Conservation (phyloP, 2,888 invertebrate genomes). For the Drosophila differens region DNA sequence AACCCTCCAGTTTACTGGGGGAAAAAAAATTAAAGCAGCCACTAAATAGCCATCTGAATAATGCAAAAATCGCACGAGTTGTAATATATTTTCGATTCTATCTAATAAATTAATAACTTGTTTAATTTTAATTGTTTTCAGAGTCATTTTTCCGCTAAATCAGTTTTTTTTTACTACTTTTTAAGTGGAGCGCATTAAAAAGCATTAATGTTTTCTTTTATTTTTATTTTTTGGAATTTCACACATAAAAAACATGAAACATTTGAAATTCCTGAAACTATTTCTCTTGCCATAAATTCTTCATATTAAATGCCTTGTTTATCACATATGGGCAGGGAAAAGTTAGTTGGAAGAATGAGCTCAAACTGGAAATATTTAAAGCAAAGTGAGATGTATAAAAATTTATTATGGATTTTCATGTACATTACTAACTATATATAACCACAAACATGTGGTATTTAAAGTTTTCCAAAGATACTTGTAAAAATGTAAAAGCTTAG, state of each 20-base stretch:
- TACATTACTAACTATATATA: neutral
- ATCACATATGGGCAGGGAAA: neutral
- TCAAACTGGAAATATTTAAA: neutral
- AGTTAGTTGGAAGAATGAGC: neutral
- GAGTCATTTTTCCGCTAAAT: neutral
- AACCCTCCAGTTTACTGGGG: neutral
- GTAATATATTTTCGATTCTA: neutral
- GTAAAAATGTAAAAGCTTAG: neutral
- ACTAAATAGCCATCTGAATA: slow-evolving; percentile 17
- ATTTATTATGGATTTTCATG: neutral
- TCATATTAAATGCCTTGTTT: slow-evolving; percentile 11
- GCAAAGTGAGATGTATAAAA: neutral
- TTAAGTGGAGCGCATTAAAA: neutral
- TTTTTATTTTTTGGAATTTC: neutral
- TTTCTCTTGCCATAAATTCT: slow-evolving; percentile 4
- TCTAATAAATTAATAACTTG: neutral
- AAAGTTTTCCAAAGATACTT: neutral
- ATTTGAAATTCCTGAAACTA: slow-evolving; percentile 3
- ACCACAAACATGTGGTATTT: neutral
- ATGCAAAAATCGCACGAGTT: neutral
- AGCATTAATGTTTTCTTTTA: neutral
- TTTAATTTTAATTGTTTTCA: neutral
- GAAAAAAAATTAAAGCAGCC: neutral
- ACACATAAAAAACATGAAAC: neutral
- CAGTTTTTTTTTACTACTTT: neutral